Evolutionary conservation across 2,888 invertebrate genomes (phyloP).

Genomic region (Eupelmus urozonus): DNA sequence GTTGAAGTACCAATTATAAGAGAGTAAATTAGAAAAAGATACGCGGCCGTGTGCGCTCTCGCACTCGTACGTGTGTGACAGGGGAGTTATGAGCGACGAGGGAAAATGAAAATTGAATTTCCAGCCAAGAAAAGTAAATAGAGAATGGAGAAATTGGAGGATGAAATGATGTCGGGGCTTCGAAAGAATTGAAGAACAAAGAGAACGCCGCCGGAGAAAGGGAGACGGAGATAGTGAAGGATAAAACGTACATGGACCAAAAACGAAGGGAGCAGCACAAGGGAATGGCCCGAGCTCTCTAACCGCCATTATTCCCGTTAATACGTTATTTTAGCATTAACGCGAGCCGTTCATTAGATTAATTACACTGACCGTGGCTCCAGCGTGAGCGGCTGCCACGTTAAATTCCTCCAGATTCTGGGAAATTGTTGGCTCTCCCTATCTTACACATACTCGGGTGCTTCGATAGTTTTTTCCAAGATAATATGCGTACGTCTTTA

Average conservation of each 20-base stretch:
- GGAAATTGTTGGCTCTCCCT: constrained; percentile 19
- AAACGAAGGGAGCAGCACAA: constrained; percentile 43
- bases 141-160: constrained; percentile 24
- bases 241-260: not conserved
- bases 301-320: constrained; percentile 64
- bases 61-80: not conserved
- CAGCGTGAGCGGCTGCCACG: too few relatives aligned
- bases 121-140: constrained; percentile 36
- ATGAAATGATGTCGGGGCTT: constrained; percentile 30
- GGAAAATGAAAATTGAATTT: constrained; percentile 39
- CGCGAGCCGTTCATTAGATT: constrained; percentile 66
- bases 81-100: constrained; percentile 8
- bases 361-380: constrained; percentile 65
- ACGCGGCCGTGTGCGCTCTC: too few relatives aligned
- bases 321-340: constrained; percentile 68
- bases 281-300: constrained; percentile 11
- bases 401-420: constrained; percentile 31
- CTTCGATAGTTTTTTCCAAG: not conserved
- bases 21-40: constrained; percentile 1
- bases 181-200: constrained; percentile 37
- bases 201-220: constrained; percentile 33
- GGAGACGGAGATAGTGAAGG: not conserved
- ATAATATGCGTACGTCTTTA: constrained; percentile 22
- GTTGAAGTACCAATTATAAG: not conserved
- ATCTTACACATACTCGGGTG: too few relatives aligned